These are phyloP conservation scores for Cyrtodaria siliqua DNA, from an alignment of 2,888 invertebrate species.

Conservation along the genomic window DNA sequence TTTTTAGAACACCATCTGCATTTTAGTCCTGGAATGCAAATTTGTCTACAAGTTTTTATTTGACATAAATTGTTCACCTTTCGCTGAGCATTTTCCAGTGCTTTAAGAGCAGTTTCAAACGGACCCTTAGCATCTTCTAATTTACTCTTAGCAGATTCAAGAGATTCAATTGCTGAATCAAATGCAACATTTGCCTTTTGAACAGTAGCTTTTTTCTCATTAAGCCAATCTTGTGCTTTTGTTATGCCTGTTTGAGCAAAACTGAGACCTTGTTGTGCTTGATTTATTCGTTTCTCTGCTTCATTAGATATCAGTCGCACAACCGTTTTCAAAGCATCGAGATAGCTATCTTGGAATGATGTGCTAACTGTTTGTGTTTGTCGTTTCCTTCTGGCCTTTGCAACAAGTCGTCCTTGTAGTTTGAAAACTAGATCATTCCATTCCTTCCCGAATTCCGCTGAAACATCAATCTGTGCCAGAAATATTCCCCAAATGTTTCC, in stretches of 20 bases:
- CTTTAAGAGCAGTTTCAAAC: conserved; percentile 43
- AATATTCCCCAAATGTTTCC: conserved; percentile 56
- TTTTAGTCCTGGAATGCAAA: conserved; percentile 64
- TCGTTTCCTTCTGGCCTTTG: conserved; percentile 25
- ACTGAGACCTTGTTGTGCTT: conserved; percentile 41
- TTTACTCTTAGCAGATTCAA: conserved; percentile 46
- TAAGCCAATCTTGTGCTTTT: conserved; percentile 52
- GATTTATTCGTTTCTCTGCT: conserved; percentile 49
- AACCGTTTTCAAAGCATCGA: conserved; percentile 46
- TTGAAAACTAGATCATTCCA: conserved; percentile 44
- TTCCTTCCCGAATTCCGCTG: conserved; percentile 39
- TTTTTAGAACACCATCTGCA: conserved; percentile 39
- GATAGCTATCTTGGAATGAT: conserved; percentile 57
- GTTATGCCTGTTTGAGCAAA: conserved; percentile 40
- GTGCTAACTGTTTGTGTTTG: conserved; percentile 28
- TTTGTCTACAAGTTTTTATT: conserved; percentile 42
- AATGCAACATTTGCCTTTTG: conserved; percentile 47
- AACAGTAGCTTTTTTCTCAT: conserved; percentile 45
- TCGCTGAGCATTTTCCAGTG: conserved; percentile 48
- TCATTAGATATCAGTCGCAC: conserved; percentile 32
- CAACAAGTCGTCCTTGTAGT: conserved; percentile 45
- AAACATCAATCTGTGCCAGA: conserved; percentile 43
- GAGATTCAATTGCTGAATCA: conserved; percentile 43
- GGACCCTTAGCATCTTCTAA: conserved; percentile 60
- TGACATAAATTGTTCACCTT: conserved; percentile 60